phyloP scores from a whole-genome alignment of 2,797 vertebrate species.

The Phaenicophaeus curvirostris region DNA sequence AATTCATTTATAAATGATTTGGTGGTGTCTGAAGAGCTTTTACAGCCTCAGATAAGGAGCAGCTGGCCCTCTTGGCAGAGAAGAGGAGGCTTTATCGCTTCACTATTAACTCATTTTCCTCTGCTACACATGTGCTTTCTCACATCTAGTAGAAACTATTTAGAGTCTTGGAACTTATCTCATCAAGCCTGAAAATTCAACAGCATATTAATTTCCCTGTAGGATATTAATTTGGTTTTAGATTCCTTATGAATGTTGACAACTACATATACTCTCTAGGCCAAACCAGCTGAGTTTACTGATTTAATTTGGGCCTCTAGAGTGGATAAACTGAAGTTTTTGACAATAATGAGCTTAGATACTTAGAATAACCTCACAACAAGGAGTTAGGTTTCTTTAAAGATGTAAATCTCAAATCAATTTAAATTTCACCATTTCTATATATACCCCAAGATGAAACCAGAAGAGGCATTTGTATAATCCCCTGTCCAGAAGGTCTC shows the following conservation, averaged over 20 bases:
- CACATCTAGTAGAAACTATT: constrained; percentile 23
- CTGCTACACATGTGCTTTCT: neutral
- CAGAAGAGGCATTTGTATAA: neutral
- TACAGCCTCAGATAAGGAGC: neutral
- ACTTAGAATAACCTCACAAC: neutral
- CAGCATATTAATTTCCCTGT: constrained; percentile 35
- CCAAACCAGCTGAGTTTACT: constrained; percentile 30
- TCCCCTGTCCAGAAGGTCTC: neutral
- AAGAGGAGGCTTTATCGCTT: neutral
- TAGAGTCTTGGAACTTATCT: constrained; percentile 23
- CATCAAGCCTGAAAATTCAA: constrained; percentile 14
- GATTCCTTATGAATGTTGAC: constrained; percentile 55
- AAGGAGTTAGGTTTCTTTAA: constrained; percentile 5
- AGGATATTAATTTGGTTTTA: constrained; percentile 46
- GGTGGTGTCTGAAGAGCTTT: constrained; percentile 7
- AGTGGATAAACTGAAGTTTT: constrained; percentile 11
- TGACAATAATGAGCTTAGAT: constrained; percentile 33
- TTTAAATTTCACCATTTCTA: neutral
- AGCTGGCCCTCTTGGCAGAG: neutral
- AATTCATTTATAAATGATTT: constrained; percentile 13
- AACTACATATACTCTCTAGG: constrained; percentile 33
- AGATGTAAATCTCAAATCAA: neutral
- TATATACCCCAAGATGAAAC: neutral
- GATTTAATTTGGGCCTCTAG: constrained; percentile 58
- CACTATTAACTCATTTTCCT: neutral